Percentiles rank a stretch among this genome's conserved stretches.
Evolutionary conservation across 2,113 vertebrate genomes (phyloP).

Genomic region (Bathybates hornii): DNA sequence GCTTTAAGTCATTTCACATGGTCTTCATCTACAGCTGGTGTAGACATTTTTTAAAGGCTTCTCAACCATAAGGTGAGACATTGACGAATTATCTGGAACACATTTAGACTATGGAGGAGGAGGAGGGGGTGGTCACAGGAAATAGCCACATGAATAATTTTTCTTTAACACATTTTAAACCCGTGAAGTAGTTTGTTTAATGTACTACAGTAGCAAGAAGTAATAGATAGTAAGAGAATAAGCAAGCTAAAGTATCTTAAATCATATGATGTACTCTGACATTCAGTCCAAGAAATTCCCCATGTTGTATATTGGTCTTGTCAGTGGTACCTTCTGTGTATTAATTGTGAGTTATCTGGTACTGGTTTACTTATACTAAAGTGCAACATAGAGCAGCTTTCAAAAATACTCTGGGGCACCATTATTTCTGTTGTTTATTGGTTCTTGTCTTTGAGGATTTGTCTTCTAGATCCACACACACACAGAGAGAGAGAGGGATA

Average conservation of each 20-base stretch:
- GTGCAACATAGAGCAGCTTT: background rate
- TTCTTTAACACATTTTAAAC: background rate
- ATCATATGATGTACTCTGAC: background rate
- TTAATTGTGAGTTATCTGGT: background rate
- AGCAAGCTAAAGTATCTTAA: background rate
- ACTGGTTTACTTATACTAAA: background rate
- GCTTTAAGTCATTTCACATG: background rate
- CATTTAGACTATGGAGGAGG: background rate
- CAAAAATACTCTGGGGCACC: background rate
- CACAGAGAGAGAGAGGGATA: background rate
- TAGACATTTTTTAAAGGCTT: background rate
- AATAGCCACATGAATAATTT: background rate
- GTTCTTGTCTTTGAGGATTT: background rate
- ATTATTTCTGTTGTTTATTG: background rate
- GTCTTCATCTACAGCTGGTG: background rate
- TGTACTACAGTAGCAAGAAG: background rate
- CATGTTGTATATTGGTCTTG: background rate
- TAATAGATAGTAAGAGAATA: background rate
- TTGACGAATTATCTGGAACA: background rate
- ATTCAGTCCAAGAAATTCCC: background rate
- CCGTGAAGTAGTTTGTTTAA: fast-evolving
- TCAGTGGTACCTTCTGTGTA: background rate
- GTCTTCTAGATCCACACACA: background rate
- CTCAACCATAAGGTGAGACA: background rate
- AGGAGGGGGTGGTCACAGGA: background rate